Evolutionary conservation across 1,140 invertebrate genomes (phyloP).

Genomic region (Drosophila persimilis): DNA sequence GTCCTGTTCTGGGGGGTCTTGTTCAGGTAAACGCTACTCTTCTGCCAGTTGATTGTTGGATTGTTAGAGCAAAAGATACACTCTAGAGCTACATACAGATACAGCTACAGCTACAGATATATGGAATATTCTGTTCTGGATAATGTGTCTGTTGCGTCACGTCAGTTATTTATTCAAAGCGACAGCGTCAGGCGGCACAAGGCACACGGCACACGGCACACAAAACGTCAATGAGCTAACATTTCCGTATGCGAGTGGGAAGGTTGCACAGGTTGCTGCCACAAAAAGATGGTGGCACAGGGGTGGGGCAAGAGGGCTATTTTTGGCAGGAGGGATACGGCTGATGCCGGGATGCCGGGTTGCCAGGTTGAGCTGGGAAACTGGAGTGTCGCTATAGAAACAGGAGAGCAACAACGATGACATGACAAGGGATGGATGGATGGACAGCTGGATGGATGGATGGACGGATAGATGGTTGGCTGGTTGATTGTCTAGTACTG

Average conservation of each 20-base stretch:
- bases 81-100: too few species aligned
- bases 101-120: constrained; percentile 2
- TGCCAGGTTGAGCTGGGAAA: background rate
- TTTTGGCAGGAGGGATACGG: constrained; percentile 1
- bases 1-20: constrained; percentile 1
- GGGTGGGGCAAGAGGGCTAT: background rate
- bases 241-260: constrained; percentile 55
- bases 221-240: constrained; percentile 79
- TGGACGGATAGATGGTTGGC: constrained; percentile 35
- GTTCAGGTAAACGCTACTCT: constrained; percentile 32
- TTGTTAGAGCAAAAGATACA: too few species aligned
- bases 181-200: constrained; percentile 46
- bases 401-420: constrained; percentile 48
- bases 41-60: constrained; percentile 57
- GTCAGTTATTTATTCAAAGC: constrained; percentile 80
- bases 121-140: constrained; percentile 27
- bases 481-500: constrained; percentile 33
- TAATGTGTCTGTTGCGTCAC: constrained; percentile 75
- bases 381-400: constrained; percentile 35
- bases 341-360: constrained; percentile 4
- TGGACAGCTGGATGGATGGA: constrained; percentile 33
- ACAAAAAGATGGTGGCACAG: constrained; percentile 23
- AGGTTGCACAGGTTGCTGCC: constrained; percentile 48
- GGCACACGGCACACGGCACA: constrained; percentile 60
- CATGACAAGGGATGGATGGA: constrained; percentile 74